Evolutionary conservation across 2,113 vertebrate species (phyloP).

Genomic region (Raja brachyura): DNA sequence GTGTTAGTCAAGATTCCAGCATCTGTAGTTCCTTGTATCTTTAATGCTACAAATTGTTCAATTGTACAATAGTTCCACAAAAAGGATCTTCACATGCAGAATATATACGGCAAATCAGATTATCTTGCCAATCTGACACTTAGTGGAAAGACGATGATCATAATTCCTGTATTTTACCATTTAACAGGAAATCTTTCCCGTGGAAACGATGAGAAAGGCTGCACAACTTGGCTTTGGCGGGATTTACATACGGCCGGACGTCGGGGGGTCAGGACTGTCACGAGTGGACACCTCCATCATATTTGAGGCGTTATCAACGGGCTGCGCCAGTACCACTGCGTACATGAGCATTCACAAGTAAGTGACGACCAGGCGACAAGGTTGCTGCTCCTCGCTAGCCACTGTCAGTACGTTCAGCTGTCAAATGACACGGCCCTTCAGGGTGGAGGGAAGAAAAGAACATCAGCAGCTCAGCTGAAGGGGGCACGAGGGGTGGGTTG

Average conservation of each 20-base stretch:
- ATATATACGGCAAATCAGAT: not conserved
- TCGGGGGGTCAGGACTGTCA: constrained; percentile 88
- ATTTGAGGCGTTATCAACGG: constrained; percentile 91
- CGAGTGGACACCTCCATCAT: constrained; percentile 85
- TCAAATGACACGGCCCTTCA: too few species aligned
- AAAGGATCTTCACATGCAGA: not conserved
- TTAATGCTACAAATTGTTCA: not conserved
- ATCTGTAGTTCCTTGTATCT: too few species aligned
- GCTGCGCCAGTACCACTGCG: constrained; percentile 90
- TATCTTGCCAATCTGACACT: not conserved
- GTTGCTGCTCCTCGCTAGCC: not conserved
- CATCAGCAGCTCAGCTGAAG: not conserved
- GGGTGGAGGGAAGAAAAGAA: not conserved
- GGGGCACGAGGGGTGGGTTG: not conserved
- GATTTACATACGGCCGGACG: constrained; percentile 75
- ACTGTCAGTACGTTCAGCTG: not conserved
- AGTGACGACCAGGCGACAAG: constrained; percentile 41
- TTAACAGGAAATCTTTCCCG: constrained; percentile 80
- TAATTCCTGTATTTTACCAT: not conserved
- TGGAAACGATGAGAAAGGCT: constrained; percentile 77
- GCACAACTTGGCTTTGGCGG: constrained; percentile 88
- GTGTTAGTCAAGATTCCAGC: too few species aligned
- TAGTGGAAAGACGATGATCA: not conserved
- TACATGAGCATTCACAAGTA: constrained; percentile 99
- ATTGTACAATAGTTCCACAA: not conserved